Base-by-base conservation (phyloP, 1,140 invertebrate species). In the Habropoda laboriosa region DNA sequence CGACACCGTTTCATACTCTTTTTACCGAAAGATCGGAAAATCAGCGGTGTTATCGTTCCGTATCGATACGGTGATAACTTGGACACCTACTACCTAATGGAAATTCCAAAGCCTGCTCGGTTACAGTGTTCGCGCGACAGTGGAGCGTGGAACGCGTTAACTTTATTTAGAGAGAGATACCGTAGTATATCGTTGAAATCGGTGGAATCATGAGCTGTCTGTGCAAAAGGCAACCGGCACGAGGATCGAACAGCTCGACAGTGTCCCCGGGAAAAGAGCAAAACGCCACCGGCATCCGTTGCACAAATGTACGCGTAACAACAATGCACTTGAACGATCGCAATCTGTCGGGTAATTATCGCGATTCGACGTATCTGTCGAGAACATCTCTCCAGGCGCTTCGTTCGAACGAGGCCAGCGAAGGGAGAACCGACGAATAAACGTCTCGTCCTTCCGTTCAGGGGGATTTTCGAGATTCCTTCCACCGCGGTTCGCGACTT, bases 321-420 rank as follows among this genome's bases (percentile, higher is more conserved):
- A 55, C 38, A 61, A 79, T 63, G 10, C 57, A 27, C 2, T 45
- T 35, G 7, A 67, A 57, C 40, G 74, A 77, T 70, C 30, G n/a
- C 49, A 45, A 70, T 77, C 64, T 40, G 64, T 60, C 42, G 40
- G 51, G 35, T 55, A 79, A 79, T 79, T 79, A 79, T 53, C 27
- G 24, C 47, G 76, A 53, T 63, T 53, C 42, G 42, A 51, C 27
- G 27, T 58, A 40, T 58, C 42, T 32, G 35, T 61, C 18, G 67
- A 57, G 73, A 76, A 67, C 21, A 57, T 67, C 49, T 66, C 49
- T n/a, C 24, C n/a, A 51, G 53, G 27, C n/a, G n/a, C n/a, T 30
- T 68, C 1, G n/a, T 30, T 67, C 42, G 32, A 57, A 61, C 55
- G 63, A 80, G 70, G 76, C 66, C 67, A 35, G 53, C 27, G 66